Evolutionary conservation across 2,797 vertebrate genomes (phyloP).

Genomic region (Helostoma temminkii): DNA sequence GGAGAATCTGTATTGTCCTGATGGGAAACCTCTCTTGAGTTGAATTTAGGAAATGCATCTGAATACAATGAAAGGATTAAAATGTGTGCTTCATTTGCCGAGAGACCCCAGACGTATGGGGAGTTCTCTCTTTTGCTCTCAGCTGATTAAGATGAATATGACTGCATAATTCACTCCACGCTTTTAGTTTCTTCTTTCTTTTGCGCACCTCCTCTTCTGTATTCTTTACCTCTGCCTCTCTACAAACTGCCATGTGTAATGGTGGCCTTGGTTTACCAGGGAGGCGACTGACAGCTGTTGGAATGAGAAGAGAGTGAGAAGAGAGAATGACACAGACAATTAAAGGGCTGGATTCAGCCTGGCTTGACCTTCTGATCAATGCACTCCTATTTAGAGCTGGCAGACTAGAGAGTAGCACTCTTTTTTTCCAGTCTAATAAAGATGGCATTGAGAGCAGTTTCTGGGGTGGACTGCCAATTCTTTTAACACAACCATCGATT

Average conservation of each 20-base stretch:
- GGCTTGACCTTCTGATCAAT: conserved; percentile 78
- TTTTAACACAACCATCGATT: conserved; percentile 80
- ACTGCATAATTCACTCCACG: neutral
- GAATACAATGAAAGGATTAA: conserved; percentile 3
- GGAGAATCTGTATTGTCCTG: conserved; percentile 1
- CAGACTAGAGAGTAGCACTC: conserved; percentile 51
- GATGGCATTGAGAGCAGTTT: conserved; percentile 69
- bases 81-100: conserved; percentile 17
- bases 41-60: conserved; percentile 20
- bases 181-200: conserved; percentile 17
- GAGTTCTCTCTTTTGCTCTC: conserved; percentile 2
- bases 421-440: conserved; percentile 76
- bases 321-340: conserved; percentile 61
- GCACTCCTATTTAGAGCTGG: conserved; percentile 66
- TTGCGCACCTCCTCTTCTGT: neutral
- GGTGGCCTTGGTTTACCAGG: conserved; percentile 48
- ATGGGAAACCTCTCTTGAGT: neutral
- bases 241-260: conserved; percentile 25
- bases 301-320: conserved; percentile 49
- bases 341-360: conserved; percentile 63
- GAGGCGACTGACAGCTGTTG: conserved; percentile 64
- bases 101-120: conserved; percentile 9
- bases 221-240: conserved; percentile 15
- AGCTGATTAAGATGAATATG: conserved; percentile 23
- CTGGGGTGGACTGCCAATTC: conserved; percentile 75